Evolutionary conservation across 92 coral and sea anemone species (phyloP).

Genomic region (Siderastrea radians): DNA sequence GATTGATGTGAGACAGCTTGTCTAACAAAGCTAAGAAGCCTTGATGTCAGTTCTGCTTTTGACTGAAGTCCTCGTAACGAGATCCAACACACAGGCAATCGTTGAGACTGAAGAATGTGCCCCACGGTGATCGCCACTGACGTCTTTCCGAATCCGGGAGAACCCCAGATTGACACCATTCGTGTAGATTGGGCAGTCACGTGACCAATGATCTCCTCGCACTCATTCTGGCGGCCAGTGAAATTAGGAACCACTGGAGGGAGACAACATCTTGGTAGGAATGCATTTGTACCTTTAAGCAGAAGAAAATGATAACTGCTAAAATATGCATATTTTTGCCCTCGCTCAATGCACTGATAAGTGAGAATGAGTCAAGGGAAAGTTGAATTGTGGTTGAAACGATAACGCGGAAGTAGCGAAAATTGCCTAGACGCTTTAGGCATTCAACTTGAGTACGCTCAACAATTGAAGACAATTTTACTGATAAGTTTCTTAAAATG

Average conservation of each 20-base stretch:
- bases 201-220: conserved; percentile 13
- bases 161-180: conserved; percentile 39
- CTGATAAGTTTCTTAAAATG: too few species aligned
- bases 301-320: too few species aligned
- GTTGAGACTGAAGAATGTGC: conserved; percentile 24
- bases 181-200: conserved; percentile 21
- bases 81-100: conserved; percentile 25
- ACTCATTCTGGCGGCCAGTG: conserved; percentile 32
- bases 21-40: background rate
- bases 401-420: too few species aligned
- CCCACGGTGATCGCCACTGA: conserved; percentile 33
- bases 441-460: too few species aligned
- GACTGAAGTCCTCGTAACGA: conserved; percentile 11
- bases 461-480: too few species aligned
- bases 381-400: too few species aligned
- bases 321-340: too few species aligned
- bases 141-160: conserved; percentile 60
- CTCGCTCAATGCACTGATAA: too few species aligned
- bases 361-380: too few species aligned
- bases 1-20: background rate
- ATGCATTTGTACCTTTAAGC: too few species aligned
- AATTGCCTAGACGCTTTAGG: too few species aligned
- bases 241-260: conserved; percentile 26
- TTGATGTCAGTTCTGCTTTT: conserved; percentile 12
- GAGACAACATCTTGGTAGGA: background rate